Conservation (phyloP, 2,113 vertebrate species). For the Puffinus mauretanicus region DNA sequence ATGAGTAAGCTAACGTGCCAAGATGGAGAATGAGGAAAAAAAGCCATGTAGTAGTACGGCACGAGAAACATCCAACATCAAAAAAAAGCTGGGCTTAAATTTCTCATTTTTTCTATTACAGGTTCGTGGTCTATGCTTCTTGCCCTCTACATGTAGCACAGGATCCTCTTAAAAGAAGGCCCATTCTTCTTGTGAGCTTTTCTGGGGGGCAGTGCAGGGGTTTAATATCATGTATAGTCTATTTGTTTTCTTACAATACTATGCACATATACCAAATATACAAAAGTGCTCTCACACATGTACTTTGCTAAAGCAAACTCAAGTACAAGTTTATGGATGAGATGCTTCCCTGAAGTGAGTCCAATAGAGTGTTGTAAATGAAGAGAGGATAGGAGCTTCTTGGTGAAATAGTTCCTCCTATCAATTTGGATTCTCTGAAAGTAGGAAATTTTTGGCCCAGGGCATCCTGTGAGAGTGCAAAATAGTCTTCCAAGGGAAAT, state of each 20-base stretch:
- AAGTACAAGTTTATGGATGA: neutral
- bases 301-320: neutral
- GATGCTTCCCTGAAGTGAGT: neutral
- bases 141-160: neutral
- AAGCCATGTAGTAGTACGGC: neutral
- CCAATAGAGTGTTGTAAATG: neutral
- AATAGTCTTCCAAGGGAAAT: neutral
- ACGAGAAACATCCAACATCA: rapidly evolving
- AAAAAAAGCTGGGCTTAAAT: neutral
- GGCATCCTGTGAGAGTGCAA: neutral
- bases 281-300: neutral
- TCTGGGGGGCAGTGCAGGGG: neutral
- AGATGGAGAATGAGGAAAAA: neutral
- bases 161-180: neutral
- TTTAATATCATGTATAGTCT: neutral
- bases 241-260: neutral
- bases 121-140: neutral
- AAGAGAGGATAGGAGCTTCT: neutral
- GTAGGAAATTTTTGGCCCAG: neutral
- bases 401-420: neutral
- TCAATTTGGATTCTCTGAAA: neutral
- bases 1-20: neutral
- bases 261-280: neutral
- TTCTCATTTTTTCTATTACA: neutral
- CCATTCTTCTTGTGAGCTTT: neutral